Evolutionary conservation across 2,113 vertebrate species (phyloP).

Genomic region (Mesembrinibis cayennensis): DNA sequence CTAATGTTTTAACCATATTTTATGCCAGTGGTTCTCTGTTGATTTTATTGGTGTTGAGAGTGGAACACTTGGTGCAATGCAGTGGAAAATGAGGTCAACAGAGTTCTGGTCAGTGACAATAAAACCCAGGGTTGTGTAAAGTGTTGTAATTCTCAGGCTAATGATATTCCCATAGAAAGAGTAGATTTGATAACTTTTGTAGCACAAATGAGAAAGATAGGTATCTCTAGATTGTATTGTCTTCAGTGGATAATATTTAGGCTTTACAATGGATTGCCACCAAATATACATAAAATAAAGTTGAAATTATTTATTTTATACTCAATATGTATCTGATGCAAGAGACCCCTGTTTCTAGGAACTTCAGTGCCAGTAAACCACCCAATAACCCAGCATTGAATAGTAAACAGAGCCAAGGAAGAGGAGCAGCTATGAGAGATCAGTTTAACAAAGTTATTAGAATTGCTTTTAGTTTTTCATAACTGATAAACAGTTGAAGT

Average conservation of each 20-base stretch:
- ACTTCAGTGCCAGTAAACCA: neutral
- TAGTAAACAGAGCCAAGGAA: neutral
- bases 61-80: neutral
- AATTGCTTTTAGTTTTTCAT: neutral
- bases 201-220: neutral
- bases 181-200: neutral
- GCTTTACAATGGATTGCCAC: neutral
- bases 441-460: neutral
- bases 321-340: neutral
- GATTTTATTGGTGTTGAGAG: neutral
- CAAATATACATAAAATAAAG: neutral
- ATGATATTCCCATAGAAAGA: neutral
- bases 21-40: neutral
- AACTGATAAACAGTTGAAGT: neutral
- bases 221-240: neutral
- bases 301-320: neutral
- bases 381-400: neutral
- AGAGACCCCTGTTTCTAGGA: neutral
- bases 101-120: neutral
- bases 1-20: neutral
- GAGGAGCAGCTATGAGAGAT: neutral
- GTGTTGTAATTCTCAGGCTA: neutral
- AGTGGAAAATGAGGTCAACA: neutral
- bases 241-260: neutral
- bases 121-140: neutral